These are phyloP conservation scores for Folsomia candida DNA, from an alignment of 2,888 invertebrate species.

Conservation along the genomic window DNA sequence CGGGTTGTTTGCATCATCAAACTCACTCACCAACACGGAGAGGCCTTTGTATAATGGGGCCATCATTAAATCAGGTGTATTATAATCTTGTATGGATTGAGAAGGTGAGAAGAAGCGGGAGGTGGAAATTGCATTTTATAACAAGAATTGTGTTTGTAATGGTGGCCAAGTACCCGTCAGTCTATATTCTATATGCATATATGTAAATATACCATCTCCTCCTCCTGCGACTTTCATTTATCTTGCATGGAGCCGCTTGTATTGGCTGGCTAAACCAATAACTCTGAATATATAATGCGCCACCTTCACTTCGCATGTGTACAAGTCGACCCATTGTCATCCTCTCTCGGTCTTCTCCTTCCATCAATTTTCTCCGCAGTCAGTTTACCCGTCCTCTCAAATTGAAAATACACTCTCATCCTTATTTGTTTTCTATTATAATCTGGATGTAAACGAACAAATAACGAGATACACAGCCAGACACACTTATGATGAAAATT, in stretches of 20 bases:
- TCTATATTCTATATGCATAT: conserved; percentile 7
- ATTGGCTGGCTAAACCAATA: conserved; percentile 32
- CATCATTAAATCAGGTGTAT: too few relatives aligned
- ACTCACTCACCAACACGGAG: too few relatives aligned
- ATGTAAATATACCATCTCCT: too few relatives aligned
- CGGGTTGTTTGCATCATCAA: too few relatives aligned
- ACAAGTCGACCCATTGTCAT: conserved; percentile 19
- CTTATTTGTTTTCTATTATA: conserved; percentile 47
- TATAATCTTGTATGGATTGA: too few relatives aligned
- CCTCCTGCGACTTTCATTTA: conserved; percentile 2
- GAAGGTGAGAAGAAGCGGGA: too few relatives aligned
- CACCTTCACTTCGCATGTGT: not conserved
- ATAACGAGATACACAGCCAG: conserved; percentile 5
- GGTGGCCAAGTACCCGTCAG: conserved; percentile 9
- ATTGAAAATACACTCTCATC: conserved; percentile 43
- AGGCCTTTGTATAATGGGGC: too few relatives aligned
- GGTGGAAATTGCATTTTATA: conserved; percentile 14
- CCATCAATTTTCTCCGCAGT: conserved; percentile 26
- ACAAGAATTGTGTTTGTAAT: not conserved
- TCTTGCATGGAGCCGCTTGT: conserved; percentile 11
- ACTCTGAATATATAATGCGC: conserved; percentile 18
- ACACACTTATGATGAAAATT: conserved; percentile 23
- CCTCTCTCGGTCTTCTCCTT: conserved; percentile 13
- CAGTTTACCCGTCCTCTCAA: conserved; percentile 32
- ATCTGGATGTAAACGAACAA: conserved; percentile 24